Conservation (phyloP, 2,113 vertebrate genomes). For the Glaucidium brasilianum region DNA sequence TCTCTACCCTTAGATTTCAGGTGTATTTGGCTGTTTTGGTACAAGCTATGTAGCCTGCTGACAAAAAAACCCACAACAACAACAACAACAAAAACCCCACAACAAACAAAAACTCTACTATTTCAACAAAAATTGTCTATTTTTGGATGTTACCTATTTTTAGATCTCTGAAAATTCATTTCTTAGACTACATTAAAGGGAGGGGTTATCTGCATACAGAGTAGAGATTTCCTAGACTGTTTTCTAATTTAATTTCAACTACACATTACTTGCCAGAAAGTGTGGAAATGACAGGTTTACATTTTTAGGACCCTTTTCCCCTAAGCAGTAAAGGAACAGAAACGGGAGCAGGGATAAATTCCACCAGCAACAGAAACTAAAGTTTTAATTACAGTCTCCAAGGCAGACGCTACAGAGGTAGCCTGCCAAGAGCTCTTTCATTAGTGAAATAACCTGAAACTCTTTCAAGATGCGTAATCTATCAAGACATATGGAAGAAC, state of each 20-base stretch:
- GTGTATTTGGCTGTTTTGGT: no score
- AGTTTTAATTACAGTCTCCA: background rate
- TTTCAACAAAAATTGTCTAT: background rate
- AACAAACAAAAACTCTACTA: no score
- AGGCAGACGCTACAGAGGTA: background rate
- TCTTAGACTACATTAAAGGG: background rate
- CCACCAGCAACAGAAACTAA: background rate
- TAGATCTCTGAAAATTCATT: background rate
- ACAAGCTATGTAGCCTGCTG: background rate
- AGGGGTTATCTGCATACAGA: background rate
- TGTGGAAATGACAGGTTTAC: background rate
- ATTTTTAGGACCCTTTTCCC: background rate
- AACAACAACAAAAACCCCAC: background rate
- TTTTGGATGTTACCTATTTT: background rate
- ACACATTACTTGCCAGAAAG: background rate
- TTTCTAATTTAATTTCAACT: background rate
- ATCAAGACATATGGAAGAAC: background rate
- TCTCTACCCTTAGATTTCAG: background rate
- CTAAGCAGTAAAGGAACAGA: background rate
- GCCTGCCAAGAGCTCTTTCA: conserved; percentile 16
- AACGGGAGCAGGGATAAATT: background rate
- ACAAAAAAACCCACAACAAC: no score
- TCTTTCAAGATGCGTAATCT: background rate
- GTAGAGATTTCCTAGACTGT: background rate
- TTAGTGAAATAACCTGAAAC: background rate